phyloP scores from a whole-genome alignment of 1,140 invertebrate genomes.

The Heterodera schachtii region DNA sequence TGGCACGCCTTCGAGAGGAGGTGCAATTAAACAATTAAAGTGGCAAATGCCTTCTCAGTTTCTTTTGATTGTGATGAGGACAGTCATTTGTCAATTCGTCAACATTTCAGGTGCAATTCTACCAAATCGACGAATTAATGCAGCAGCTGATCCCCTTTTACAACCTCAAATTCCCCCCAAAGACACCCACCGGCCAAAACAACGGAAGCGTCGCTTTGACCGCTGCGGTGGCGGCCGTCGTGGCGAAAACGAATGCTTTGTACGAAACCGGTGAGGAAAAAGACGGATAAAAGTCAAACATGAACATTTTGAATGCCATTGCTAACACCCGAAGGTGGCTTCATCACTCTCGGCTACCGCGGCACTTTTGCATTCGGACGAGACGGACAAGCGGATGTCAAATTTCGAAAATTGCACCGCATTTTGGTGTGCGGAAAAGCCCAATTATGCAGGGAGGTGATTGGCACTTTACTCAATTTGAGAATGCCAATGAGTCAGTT shows the following conservation, averaged over 20 bases:
- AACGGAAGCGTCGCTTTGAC: slow-evolving; percentile 28
- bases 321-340: slow-evolving; percentile 70
- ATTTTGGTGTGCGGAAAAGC: slow-evolving; percentile 94
- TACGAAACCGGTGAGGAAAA: slow-evolving; percentile 46
- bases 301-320: slow-evolving; percentile 25
- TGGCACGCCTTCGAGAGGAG: slow-evolving; percentile 84
- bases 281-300: not conserved
- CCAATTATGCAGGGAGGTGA: slow-evolving; percentile 48
- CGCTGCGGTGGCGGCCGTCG: slow-evolving; percentile 14
- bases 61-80: no score
- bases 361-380: slow-evolving; percentile 98
- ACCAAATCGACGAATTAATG: slow-evolving; percentile 72
- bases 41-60: not conserved
- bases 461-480: not conserved
- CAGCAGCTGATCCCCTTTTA: slow-evolving; percentile 60
- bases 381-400: slow-evolving; percentile 94
- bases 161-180: slow-evolving; percentile 54
- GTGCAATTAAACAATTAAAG: slow-evolving; percentile 70
- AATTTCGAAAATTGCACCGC: slow-evolving; percentile 94
- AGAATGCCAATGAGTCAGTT: not conserved
- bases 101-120: slow-evolving; percentile 70
- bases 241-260: slow-evolving; percentile 38
- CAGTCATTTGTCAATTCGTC: not conserved
- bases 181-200: slow-evolving; percentile 33
- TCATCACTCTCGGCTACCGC: slow-evolving; percentile 93